Evolutionary conservation across 1,140 invertebrate genomes (phyloP).

Genomic region (Camponotus pennsylvanicus): DNA sequence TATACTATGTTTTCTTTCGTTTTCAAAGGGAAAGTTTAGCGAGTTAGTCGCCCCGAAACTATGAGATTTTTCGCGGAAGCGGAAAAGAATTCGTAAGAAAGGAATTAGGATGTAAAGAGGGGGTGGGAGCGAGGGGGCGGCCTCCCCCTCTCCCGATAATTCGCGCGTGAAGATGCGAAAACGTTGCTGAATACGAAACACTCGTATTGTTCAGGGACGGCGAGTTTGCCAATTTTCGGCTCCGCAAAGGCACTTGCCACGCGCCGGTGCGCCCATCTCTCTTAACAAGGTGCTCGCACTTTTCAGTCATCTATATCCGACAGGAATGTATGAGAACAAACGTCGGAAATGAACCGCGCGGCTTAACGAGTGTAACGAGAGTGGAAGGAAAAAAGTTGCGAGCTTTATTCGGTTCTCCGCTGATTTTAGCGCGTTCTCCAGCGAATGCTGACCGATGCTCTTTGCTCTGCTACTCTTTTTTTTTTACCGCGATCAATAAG

Average conservation of each 20-base stretch:
- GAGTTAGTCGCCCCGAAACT: not conserved
- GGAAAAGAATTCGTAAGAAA: conserved; percentile 34
- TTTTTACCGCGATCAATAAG: not conserved
- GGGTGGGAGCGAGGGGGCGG: too few species aligned
- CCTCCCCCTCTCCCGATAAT: not conserved
- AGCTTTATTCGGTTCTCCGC: not conserved
- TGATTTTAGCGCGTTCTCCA: not conserved
- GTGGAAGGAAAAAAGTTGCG: not conserved
- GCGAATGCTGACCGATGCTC: too few species aligned
- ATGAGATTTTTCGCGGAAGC: not conserved
- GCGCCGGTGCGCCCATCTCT: conserved; percentile 15
- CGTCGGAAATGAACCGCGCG: conserved; percentile 30
- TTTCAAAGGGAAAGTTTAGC: not conserved
- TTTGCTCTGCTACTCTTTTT: not conserved
- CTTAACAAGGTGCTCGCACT: conserved; percentile 42
- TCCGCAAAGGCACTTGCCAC: conserved; percentile 26
- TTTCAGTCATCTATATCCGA: not conserved
- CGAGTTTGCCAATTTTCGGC: conserved; percentile 49
- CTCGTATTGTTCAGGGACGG: not conserved
- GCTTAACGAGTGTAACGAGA: conserved; percentile 35
- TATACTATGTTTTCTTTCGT: not conserved
- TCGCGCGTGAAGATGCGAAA: conserved; percentile 15
- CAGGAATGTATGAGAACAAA: conserved; percentile 25
- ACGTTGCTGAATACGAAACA: conserved; percentile 42
- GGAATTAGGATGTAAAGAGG: conserved; percentile 9